Base-by-base conservation (phyloP, 92 coral and sea anemone genomes). In the Zoanthus sansibaricus region DNA sequence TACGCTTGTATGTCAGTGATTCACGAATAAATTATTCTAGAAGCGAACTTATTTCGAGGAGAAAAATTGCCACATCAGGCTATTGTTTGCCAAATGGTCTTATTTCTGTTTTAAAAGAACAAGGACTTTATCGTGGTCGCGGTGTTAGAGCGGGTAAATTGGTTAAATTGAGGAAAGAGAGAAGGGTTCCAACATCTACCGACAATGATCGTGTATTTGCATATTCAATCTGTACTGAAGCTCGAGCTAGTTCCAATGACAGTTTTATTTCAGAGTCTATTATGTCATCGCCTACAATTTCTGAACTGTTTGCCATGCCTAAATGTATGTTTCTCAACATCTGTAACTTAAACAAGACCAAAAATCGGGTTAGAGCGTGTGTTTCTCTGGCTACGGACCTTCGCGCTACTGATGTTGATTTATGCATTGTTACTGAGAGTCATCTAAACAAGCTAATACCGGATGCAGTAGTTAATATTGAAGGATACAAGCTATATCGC, bases 51-150 rank as follows among this genome's bases (percentile, higher is more conserved):
- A 55, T 78, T 78, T 46, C 84, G 84, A 78, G 83, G 69, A 49
- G 84, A 64, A 48, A 78, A 69, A 54, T 78, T 69, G 62, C 84
- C 70, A 49, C 69, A 47, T 62, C 69, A 62, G 9, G 69, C 69
- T 62, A 62, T 62, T 62, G 69, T 62, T 62, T 62, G 69, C 69
- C 33, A 59, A 47, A 76, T 76, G 52, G 37, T 48, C 52, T 47
- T 30, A 76, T 76, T 76, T 76, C 82, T 37, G 82, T 76, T 47
- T 76, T 76, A 76, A 76, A 76, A 47, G 82, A 76, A 10, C 82
- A 76, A 76, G 64, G 82, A 37, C 82, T 76, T 37, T 76, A 76
- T 76, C 82, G 82, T 76, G 82, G 82, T 37, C 52, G 82, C 52
- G 82, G 82, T 59, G 62, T 30, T 18, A 76, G 82, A 47, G 82